These are phyloP conservation scores for Epirrita christyi DNA, from an alignment of 2,888 invertebrate species.

Conservation along the genomic window DNA sequence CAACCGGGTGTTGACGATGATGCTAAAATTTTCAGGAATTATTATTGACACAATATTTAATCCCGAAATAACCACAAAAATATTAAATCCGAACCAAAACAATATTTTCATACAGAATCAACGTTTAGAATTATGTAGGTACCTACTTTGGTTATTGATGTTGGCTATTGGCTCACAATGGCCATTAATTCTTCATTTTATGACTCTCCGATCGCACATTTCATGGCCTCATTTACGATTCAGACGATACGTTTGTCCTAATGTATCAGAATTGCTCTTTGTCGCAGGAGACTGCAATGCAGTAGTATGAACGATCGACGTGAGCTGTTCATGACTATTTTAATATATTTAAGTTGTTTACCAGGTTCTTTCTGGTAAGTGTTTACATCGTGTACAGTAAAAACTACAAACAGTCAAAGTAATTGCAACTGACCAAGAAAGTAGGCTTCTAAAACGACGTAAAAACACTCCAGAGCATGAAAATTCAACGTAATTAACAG, in stretches of 20 bases:
- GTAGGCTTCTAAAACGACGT: slow-evolving; percentile 47
- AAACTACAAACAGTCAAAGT: slow-evolving; percentile 18
- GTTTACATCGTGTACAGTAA: too few species aligned
- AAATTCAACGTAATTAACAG: slow-evolving; percentile 67
- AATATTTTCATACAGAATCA: too few species aligned
- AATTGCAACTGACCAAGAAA: too few species aligned
- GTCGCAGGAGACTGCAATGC: slow-evolving; percentile 54
- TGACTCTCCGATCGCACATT: slow-evolving; percentile 30
- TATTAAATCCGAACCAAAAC: not conserved
- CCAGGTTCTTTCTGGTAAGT: not conserved
- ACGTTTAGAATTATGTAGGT: not conserved
- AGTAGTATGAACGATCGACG: slow-evolving; percentile 41
- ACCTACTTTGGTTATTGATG: slow-evolving; percentile 4
- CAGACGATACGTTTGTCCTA: slow-evolving; percentile 38
- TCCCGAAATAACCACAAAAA: not conserved
- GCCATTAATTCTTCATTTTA: slow-evolving; percentile 28
- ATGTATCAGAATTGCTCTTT: slow-evolving; percentile 51
- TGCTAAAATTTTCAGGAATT: not conserved
- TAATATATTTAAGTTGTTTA: not conserved
- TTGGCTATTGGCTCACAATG: slow-evolving; percentile 21
- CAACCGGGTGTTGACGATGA: too few species aligned
- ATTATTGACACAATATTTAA: not conserved
- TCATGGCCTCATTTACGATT: slow-evolving; percentile 34
- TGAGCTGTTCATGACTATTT: not conserved
- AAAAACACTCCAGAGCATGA: slow-evolving; percentile 45